Evolutionary conservation across 1,140 invertebrate species (phyloP).

Genomic region (Meloidogyne exigua): DNA sequence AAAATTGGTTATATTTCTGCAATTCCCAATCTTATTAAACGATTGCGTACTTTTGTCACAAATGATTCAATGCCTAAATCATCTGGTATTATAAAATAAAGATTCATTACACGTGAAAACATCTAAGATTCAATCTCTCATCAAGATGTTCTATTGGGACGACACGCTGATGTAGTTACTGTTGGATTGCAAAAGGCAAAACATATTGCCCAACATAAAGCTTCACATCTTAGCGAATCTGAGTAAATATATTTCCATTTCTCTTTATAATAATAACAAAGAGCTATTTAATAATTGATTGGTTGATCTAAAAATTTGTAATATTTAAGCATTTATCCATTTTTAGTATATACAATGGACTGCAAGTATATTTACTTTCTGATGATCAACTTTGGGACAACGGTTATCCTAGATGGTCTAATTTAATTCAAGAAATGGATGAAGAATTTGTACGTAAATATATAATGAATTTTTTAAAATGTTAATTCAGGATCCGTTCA

Average conservation of each 20-base stretch:
- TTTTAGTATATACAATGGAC: slow-evolving; percentile 29
- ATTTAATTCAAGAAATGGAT: background rate
- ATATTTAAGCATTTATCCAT: background rate
- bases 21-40: slow-evolving; percentile 29
- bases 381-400: slow-evolving; percentile 44
- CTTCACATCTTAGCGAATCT: slow-evolving; percentile 31
- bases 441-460: slow-evolving; percentile 10
- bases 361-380: slow-evolving; percentile 34
- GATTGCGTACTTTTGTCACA: slow-evolving; percentile 19
- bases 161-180: slow-evolving; percentile 28
- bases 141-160: slow-evolving; percentile 26
- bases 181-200: slow-evolving; percentile 29
- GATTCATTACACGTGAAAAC: background rate
- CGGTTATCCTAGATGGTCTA: slow-evolving; percentile 41
- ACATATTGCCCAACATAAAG: slow-evolving; percentile 18
- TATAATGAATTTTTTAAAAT: background rate
- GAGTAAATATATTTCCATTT: background rate
- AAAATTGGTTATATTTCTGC: slow-evolving; percentile 35
- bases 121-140: slow-evolving; percentile 32
- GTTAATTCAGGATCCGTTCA: background rate
- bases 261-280: too few relatives aligned
- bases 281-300: too few relatives aligned
- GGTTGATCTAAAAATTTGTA: background rate
- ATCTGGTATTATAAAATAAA: background rate
- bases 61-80: background rate